Base-by-base conservation (phyloP, 1,140 invertebrate species). In the Brachionus rotundiformis region DNA sequence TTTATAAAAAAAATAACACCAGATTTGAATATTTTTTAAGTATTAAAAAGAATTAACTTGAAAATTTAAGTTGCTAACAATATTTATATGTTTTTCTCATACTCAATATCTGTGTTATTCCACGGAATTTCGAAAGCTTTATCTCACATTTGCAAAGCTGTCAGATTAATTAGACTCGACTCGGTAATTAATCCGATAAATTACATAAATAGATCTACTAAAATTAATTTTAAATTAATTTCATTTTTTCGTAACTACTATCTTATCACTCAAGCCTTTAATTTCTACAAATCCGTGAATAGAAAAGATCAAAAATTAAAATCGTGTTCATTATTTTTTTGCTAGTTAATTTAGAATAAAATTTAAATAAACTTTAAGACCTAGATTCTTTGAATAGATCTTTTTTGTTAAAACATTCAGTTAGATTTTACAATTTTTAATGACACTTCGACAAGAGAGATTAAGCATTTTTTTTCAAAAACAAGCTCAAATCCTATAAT, bases 381-480 rank as follows among this genome's bases (percentile, higher is more conserved):
- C 47, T 54, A 54, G 47, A 54, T 54, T 54, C 19, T 54, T 54
- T n/a, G n/a, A n/a, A n/a, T n/a, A n/a, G n/a, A n/a, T n/a, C n/a
- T n/a, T n/a, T 33, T 68, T 68, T 68, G 63, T 68, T 68, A 13
- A 68, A 68, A 68, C 63, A 68, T 68, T 16, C 63, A 68, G 63
- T 19, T 36, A 36, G 31, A 6, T 13, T 16, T 68, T 36, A 36
- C n/a, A 68, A 33, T 36, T 33, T 33, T 36, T 36, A 68, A 68
- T 68, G 63, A 68, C 63, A 68, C 63, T 19, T 68, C 63, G 63
- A 41, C 27, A 36, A 33, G 31, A 33, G 31, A 68, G 63, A 68
- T 68, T 68, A 68, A 68, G 33, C 6, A 36, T 68, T 68, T 63
- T 63, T 10, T 3, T 63, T 63, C n/a, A 31, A 68, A 68, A 33